Evolutionary conservation across 2,888 invertebrate species (phyloP), one percentile per base, ranked within the genome.

Genomic region (Cephalotes varians): DNA sequence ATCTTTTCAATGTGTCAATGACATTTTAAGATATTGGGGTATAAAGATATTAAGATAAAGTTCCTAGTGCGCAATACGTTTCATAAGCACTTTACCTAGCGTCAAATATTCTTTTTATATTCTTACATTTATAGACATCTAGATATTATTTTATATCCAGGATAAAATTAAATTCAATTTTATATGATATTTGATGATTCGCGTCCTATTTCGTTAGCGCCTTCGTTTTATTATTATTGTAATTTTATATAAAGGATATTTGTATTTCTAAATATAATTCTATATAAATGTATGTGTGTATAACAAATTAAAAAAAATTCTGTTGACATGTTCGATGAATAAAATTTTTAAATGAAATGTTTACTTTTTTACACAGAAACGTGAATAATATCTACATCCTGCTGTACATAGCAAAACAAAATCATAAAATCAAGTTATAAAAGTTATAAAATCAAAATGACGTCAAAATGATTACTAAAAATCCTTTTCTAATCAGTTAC

Each of bases 1-100:
- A 12, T 31, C 40, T 58, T 62, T 73, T 37, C 4, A 37, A 12
- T n/a, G 60, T 40, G 31, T 74, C 44, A 40, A 51, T 40, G 77
- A 81, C 44, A 34, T 25, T 21, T 10, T 18, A 6, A 28, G 10
- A 47, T 62, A 12, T n/a, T n/a, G 3, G 3, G 10, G 12, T 12
- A 34, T 34, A 34, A 0, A 7, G 56, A 15, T 31, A 58, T 44
- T 18, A 28, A 40, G 4, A n/a, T 56, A n/a, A n/a, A 44, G 1
- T 72, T 58, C n/a, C 5, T 40, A 21, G 25, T 21, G 5, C 4
- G 12, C 5, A 18, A 6, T 49, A n/a, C 15, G 0, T 44, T 72
- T 9, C 7, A 28, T 18, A 12, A 6, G 15, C 21, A 18, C 62
- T 12, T 2, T 37, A 7, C 34, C 18, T 49, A 15, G 4, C 4